Conservation (phyloP, 1,140 invertebrate species). For the Paracyclopina nana region DNA sequence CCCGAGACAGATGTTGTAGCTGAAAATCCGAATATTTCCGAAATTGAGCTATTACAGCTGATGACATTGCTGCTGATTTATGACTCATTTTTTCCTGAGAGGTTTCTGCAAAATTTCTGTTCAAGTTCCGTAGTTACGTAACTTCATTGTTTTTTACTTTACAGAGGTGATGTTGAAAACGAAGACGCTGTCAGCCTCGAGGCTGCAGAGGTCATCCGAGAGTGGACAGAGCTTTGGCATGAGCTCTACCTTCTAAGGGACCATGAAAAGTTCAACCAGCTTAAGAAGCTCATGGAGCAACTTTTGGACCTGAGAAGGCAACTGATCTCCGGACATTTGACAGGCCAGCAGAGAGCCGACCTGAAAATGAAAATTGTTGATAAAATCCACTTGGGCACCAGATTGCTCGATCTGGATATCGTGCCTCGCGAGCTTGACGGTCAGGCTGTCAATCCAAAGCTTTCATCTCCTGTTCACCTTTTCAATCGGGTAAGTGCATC, state of each 20-base stretch:
- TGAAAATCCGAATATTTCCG: no score
- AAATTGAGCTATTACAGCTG: no score
- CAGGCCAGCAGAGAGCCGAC: conserved; percentile 66
- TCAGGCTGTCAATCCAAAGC: conserved; percentile 65
- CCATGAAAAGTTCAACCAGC: conserved; percentile 30
- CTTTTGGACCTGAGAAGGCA: conserved; percentile 59
- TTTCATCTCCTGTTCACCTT: conserved; percentile 64
- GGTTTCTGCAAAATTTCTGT: no score
- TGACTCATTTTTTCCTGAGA: no score
- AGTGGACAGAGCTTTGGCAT: conserved; percentile 85
- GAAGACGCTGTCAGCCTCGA: conserved; percentile 73
- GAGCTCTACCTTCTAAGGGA: conserved; percentile 49
- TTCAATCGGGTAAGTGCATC: conserved; percentile 58
- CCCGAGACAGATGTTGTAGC: no score
- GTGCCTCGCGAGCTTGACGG: conserved; percentile 59
- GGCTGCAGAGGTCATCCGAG: conserved; percentile 62
- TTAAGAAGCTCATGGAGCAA: conserved; percentile 69
- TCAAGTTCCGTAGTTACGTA: no score
- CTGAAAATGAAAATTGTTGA: conserved; percentile 62
- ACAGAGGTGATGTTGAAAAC: background rate
- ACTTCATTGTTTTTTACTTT: no score
- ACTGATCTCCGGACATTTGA: conserved; percentile 61
- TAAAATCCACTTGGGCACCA: conserved; percentile 87
- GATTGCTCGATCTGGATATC: conserved; percentile 75
- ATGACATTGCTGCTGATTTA: no score